Base-by-base conservation (phyloP, 2,797 vertebrate genomes). In the Mallotus villosus region DNA sequence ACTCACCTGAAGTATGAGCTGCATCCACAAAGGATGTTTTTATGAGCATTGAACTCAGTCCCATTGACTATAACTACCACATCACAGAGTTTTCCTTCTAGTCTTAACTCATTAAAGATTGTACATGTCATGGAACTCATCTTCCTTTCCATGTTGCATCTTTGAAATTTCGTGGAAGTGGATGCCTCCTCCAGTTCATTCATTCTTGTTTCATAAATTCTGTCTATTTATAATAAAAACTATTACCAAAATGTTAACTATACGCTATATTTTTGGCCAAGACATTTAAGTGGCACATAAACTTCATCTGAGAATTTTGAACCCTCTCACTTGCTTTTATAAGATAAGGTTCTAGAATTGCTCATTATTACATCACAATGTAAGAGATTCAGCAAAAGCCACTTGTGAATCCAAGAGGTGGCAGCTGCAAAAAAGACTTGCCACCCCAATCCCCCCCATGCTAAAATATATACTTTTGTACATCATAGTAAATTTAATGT, bases 121-220 rank as follows among this genome's bases (percentile, higher is more conserved):
- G 53, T 37, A 53, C 67, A 92, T 61, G 86, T 86, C 86, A 82
- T 87, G 0, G 90, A 81, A 0, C 88, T 92, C 89, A 90, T 92
- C 73, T 90, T 91, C 78, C 90, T 84, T 85, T 93, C 90, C 88
- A 87, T 91, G 79, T 75, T 76, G 69, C 82, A 81, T 78, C 89
- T 76, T 63, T 86, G 85, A 51, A 76, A 65, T 24, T 72, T 22
- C 0, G 78, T n/a, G 32, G 81, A 79, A 25, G 67, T 68, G 4
- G 79, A 74, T 7, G 78, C 32, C n/a, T 86, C 77, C 46, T 86
- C 81, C 85, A 74, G 81, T 67, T 72, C 29, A 55, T 49, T 61
- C 63, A 57, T 59, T 64, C 16, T 25, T 61, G 51, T 55, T 55
- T 55, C 17, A 55, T 8, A 1, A 55, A 55, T n/a, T 55, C 51